These are phyloP conservation scores for Spermophilus dauricus DNA, from an alignment of 2,113 vertebrate species.

Conservation along the genomic window DNA sequence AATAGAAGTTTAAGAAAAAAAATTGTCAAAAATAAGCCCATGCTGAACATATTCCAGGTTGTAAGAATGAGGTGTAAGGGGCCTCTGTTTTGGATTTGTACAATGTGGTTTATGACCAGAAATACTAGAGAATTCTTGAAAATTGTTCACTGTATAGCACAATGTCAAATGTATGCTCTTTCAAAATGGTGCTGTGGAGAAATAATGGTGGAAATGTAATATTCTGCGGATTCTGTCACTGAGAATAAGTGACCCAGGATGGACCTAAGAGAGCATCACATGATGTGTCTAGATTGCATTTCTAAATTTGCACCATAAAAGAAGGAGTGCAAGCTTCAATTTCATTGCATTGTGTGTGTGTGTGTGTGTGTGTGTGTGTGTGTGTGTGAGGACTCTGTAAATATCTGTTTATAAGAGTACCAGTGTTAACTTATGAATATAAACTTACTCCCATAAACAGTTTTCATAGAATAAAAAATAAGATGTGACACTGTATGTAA, in stretches of 20 bases:
- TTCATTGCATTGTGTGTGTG: neutral
- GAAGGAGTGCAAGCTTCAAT: neutral
- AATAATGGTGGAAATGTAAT: rapidly evolving
- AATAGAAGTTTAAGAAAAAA: neutral
- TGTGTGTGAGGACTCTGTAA: neutral
- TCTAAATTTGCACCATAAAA: neutral
- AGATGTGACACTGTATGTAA: neutral
- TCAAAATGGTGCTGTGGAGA: neutral
- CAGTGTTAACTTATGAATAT: neutral
- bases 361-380: neutral
- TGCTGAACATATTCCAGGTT: neutral
- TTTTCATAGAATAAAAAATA: neutral
- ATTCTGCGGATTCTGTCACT: neutral
- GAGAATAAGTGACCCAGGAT: neutral
- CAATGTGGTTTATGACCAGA: neutral
- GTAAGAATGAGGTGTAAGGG: neutral
- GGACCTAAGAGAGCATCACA: neutral
- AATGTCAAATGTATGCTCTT: neutral
- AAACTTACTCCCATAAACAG: neutral
- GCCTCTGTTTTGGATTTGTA: neutral
- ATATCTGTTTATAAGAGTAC: slow-evolving; percentile 24
- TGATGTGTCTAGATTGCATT: neutral
- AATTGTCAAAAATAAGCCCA: neutral
- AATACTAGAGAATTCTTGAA: neutral
- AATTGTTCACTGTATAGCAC: neutral